phyloP scores from a whole-genome alignment of 2,113 vertebrate genomes.

The Gulo gulo region DNA sequence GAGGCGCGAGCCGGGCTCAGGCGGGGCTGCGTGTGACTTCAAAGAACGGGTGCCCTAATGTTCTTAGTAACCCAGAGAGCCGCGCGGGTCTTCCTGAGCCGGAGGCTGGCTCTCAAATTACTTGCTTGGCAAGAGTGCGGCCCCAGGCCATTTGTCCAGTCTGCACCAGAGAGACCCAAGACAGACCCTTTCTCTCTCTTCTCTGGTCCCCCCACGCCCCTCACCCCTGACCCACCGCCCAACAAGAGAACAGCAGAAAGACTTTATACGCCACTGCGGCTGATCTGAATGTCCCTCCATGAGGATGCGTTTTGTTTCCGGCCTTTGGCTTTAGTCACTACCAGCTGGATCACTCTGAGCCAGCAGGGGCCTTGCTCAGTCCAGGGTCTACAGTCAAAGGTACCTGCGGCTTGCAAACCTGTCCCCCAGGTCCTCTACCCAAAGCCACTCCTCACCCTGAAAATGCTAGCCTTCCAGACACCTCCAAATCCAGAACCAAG shows the following conservation, averaged over 20 bases:
- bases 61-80: neutral
- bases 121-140: neutral
- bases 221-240: too few relatives aligned
- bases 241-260: neutral
- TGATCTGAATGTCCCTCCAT: neutral
- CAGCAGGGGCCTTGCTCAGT: fast-evolving
- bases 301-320: neutral
- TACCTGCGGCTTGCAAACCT: neutral
- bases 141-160: neutral
- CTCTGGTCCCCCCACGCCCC: too few relatives aligned
- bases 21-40: neutral
- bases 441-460: neutral
- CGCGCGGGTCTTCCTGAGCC: fast-evolving
- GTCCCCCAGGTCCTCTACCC: neutral
- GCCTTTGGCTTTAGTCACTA: neutral
- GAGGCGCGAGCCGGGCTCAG: fast-evolving
- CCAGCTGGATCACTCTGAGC: too few relatives aligned
- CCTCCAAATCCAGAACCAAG: neutral
- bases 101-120: fast-evolving
- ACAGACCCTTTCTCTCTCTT: neutral
- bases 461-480: neutral
- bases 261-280: fast-evolving
- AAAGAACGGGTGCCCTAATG: fast-evolving
- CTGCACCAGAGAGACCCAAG: neutral
- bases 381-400: neutral